Base-by-base conservation (phyloP, 2,888 invertebrate genomes). In the Athetis lepigone region DNA sequence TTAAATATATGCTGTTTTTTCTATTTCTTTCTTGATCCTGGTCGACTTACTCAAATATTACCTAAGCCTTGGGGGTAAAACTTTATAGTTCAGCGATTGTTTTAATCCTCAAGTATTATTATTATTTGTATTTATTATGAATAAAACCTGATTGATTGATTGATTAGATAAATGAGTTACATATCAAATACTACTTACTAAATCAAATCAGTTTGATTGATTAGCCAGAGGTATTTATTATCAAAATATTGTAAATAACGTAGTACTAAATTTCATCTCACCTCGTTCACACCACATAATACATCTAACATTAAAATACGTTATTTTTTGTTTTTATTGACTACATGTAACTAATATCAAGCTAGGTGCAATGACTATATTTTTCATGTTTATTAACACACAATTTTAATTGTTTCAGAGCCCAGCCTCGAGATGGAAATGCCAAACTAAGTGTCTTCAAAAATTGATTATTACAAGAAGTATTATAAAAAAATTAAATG, bases 381-480 rank as follows among this genome's bases (percentile, higher is more conserved):
- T 16, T 27, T 11, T 11, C 27, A 11, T 19, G n/a, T 19, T 33
- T 19, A 36, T 36, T 49, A 21, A 62, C 36, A 27, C 0, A 29
- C 49, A 9, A 19, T 36, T 49, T 4, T 74, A 76, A 79, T 76
- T 72, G 75, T 92, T 90, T 39, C 93, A 91, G 93, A 90, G 64
- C 80, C 89, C 54, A 91, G 85, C 84, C 75, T 84, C 37, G 92
- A 92, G 61, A 77, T 79, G 68, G 89, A 88, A 52, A 73, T 82
- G 36, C 77, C 83, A 37, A 89, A 91, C 75, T 90, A 88, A 88
- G 75, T 77, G 75, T 80, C 80, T 78, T 77, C 72, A 68, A 68
- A 65, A 56, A 66, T 52, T 81, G 70, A 80, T 65, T 70, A 71
- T 58, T 40, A 65, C 57, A 74, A 67, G 66, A 45, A 63, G 39